Evolutionary conservation across 2,797 vertebrate genomes (phyloP), one percentile per base, ranked within the genome.

Genomic region (Lacerta agilis): DNA sequence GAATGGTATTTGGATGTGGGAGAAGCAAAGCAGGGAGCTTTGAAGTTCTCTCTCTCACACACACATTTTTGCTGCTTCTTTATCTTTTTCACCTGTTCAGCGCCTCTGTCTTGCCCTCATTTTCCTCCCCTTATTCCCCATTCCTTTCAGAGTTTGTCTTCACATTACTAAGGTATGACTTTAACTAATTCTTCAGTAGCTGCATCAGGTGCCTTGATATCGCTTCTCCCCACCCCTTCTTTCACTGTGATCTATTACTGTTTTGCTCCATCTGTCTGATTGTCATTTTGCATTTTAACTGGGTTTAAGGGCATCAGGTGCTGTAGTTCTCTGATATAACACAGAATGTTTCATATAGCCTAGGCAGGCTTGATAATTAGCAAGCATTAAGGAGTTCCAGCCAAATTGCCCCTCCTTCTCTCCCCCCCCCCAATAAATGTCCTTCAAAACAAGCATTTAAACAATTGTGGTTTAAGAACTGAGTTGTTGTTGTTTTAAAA

Each of bases 201-300:
- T 94, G 4, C 64, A 83, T 90, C 0, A 18, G 15, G 49, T 87
- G 89, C 87, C 89, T 94, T 85, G 85, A 36, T 86, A 49, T 81
- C 77, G 92, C 88, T 94, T 92, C 58, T 55, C 13, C 49, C 87
- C 82, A 91, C 86, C 8, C 38, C 79, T 5, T 79, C 1, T 20
- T 79, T 90, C 84, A 18, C 88, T 86, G 38, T 90, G 71, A 88
- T 87, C 83, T 82, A 85, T 82, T 91, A 58, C 33, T 93, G 79
- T 93, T 88, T 95, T 94, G 92, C 90, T 92, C 91, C 89, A 92
- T 96, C 92, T 94, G 64, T 87, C 92, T 67, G n/a, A 92, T 91
- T 94, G 88, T 91, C 92, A 90, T 93, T 93, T 87, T 0, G 38
- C 93, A 92, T 91, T 87, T 92, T 87, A 93, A 94, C 90, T 94